Conservation (phyloP, 2,797 vertebrate genomes). For the Myotis pilosus region DNA sequence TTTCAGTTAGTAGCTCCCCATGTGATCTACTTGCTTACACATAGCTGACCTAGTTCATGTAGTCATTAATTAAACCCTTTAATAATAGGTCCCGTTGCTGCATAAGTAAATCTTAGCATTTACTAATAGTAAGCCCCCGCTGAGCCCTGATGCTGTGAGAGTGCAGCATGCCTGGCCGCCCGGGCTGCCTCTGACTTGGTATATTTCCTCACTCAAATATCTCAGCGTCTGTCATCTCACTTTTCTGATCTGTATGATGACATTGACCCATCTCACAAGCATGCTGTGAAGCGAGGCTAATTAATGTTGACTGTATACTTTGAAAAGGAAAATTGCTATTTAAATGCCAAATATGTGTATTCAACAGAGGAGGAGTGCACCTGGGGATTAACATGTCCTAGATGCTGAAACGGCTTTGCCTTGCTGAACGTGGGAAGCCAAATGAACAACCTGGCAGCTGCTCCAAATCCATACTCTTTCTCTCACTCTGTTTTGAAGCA, state of each 20-base stretch:
- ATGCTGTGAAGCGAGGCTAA: conserved; percentile 60
- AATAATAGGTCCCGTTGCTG: background rate
- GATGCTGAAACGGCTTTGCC: background rate
- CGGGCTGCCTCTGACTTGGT: background rate
- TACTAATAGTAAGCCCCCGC: background rate
- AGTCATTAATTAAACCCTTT: background rate
- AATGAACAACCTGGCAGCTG: conserved; percentile 39
- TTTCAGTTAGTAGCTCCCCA: background rate
- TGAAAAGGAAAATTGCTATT: conserved; percentile 60
- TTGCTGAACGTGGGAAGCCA: background rate
- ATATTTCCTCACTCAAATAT: background rate
- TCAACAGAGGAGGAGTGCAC: conserved; percentile 28
- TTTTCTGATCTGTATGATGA: conserved; percentile 56
- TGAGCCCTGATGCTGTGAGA: background rate
- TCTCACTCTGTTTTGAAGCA: conserved; percentile 29
- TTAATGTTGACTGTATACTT: conserved; percentile 48
- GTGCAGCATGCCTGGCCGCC: fast-evolving
- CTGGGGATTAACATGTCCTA: background rate
- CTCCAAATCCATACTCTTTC: conserved; percentile 1
- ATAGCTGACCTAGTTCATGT: background rate
- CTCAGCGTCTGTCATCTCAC: background rate
- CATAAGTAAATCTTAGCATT: background rate
- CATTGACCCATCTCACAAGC: conserved; percentile 49
- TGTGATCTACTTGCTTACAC: background rate
- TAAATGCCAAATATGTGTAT: conserved; percentile 60